Evolutionary conservation across 2,113 vertebrate genomes (phyloP).

Genomic region (Cryptotis parvus): DNA sequence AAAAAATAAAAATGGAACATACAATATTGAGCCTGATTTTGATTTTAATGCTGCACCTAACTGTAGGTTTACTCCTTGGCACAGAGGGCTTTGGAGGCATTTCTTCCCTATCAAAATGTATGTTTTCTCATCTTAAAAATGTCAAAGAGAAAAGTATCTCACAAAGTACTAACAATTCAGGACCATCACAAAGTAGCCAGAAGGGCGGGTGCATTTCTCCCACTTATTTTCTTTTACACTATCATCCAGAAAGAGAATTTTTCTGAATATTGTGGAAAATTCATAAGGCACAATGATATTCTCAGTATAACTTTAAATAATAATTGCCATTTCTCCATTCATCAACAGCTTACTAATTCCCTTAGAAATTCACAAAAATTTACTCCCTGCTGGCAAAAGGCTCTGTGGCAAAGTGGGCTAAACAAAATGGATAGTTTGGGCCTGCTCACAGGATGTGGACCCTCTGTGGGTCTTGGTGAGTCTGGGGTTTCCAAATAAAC

Average conservation of each 20-base stretch:
- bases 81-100: background rate
- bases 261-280: background rate
- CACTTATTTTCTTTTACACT: conserved; percentile 10
- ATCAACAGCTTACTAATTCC: background rate
- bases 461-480: background rate
- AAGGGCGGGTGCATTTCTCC: background rate
- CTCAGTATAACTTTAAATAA: background rate
- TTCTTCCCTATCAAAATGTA: background rate
- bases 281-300: conserved; percentile 13
- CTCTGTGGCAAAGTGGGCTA: background rate
- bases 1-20: background rate
- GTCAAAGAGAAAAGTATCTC: background rate
- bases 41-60: background rate
- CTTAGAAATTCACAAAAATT: background rate
- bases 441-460: background rate
- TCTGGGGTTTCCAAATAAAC: background rate
- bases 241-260: background rate
- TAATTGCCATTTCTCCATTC: background rate
- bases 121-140: conserved; percentile 2
- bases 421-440: background rate
- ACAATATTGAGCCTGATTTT: background rate
- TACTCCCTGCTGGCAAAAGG: background rate
- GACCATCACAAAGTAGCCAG: background rate
- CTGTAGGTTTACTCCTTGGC: background rate
- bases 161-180: background rate